Base-by-base conservation (phyloP, 2,797 vertebrate species). In the Pogonophryne albipinna region DNA sequence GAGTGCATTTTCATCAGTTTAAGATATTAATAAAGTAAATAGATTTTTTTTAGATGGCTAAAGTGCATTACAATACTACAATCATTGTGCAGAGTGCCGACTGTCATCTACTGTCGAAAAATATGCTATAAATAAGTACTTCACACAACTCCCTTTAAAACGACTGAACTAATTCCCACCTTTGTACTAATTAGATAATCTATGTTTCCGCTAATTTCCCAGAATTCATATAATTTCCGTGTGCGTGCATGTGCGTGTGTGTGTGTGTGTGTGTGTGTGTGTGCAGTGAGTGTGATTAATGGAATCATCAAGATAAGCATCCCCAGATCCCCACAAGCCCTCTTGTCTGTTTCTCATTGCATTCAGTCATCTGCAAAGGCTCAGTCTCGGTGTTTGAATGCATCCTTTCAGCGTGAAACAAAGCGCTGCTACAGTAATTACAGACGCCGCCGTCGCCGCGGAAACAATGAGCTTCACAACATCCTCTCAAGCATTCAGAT, bases 351-450 rank as follows among this genome's bases (percentile, higher is more conserved):
- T 58, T 59, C 51, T 46, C 64, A 62, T 31, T n/a, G 55, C 66
- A 27, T 47, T 74, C 77, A 78, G 13, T 76, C 64, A 64, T 76
- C 74, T 67, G 51, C 60, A 66, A 79, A 70, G 63, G 74, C 76
- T 84, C 72, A 70, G 62, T 78, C 86, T 60, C 74, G 42, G 38
- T 12, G 19, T 65, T 67, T 72, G 78, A 85, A 80, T 46, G 55
- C 61, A 75, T 67, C 85, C 52, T 83, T 88, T 88, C 74, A 82
- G 14, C 8, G 17, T 56, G 57, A 84, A 80, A 93, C 88, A 92
- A 90, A 38, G 80, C 64, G 67, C 78, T 63, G 6, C 67, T 62
- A 13, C 53, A 73, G 85, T 85, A 92, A 92, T 87, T 84, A 85
- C 66, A 85, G 66, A 76, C 72, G 57, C 23, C 1, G 34, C 17